These are phyloP conservation scores for Polyergus mexicanus DNA, from an alignment of 1,140 invertebrate species.

Conservation along the genomic window DNA sequence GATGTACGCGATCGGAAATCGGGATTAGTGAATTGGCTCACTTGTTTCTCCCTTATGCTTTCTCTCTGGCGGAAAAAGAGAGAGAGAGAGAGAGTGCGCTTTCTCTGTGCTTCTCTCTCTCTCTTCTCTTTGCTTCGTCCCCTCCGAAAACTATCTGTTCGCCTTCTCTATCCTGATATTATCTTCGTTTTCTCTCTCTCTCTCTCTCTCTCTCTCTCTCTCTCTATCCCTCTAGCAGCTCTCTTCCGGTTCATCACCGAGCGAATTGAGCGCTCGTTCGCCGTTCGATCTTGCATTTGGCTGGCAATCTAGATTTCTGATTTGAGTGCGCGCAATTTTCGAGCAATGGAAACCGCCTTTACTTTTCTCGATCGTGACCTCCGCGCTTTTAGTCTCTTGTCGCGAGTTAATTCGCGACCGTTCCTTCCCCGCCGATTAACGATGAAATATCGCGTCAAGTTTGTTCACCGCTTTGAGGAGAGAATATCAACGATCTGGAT, in stretches of 20 bases:
- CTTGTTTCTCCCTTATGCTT: conserved; percentile 73
- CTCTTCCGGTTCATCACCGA: conserved; percentile 70
- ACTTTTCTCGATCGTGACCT: conserved; percentile 53
- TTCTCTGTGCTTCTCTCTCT: conserved; percentile 18
- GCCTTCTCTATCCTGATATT: conserved; percentile 42
- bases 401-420: conserved; percentile 3
- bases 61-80: conserved; percentile 26
- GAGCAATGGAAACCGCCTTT: conserved; percentile 72
- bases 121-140: conserved; percentile 42
- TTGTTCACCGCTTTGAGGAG: background rate
- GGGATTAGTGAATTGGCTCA: conserved; percentile 80
- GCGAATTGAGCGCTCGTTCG: conserved; percentile 70
- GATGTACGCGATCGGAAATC: conserved; percentile 78
- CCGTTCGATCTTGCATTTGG: conserved; percentile 75
- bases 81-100: background rate
- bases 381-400: background rate
- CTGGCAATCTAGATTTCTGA: conserved; percentile 77
- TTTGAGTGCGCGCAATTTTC: conserved; percentile 80
- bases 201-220: background rate
- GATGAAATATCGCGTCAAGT: background rate
- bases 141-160: conserved; percentile 45
- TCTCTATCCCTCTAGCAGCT: background rate
- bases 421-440: background rate
- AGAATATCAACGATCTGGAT: background rate
- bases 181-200: conserved; percentile 31